Percentiles rank a stretch among this genome's conserved stretches.
These are phyloP conservation scores for Bursaphelenchus mucronatus DNA, from an alignment of 1,140 invertebrate genomes.

Conservation along the genomic window DNA sequence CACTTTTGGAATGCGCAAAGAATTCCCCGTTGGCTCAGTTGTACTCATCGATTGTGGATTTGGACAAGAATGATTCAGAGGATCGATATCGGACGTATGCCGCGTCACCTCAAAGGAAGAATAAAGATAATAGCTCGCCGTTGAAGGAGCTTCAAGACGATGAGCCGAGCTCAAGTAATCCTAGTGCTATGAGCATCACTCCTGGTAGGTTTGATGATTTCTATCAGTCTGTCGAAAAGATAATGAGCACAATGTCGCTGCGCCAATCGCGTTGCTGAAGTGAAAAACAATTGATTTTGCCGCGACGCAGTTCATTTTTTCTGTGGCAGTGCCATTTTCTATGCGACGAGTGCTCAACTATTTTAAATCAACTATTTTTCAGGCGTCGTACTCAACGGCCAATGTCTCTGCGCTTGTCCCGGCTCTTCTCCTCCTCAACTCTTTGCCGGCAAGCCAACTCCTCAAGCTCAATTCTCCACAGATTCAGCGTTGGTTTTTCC, in stretches of 20 bases:
- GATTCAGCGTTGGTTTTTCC: slow-evolving; percentile 10
- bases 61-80: slow-evolving; percentile 17
- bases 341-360: too few relatives aligned
- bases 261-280: too few relatives aligned
- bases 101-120: slow-evolving; percentile 12
- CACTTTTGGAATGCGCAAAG: slow-evolving; percentile 29
- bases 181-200: slow-evolving; percentile 20
- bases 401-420: slow-evolving; percentile 47
- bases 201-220: not conserved
- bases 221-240: too few relatives aligned
- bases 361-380: slow-evolving; percentile 12
- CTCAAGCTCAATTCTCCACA: slow-evolving; percentile 13
- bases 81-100: slow-evolving; percentile 9
- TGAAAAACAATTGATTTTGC: too few relatives aligned
- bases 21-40: slow-evolving; percentile 38
- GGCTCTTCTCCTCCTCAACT: not conserved
- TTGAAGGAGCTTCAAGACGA: too few relatives aligned
- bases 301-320: too few relatives aligned
- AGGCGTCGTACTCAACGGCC: slow-evolving; percentile 42
- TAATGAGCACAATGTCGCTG: too few relatives aligned
- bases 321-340: too few relatives aligned
- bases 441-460: slow-evolving; percentile 1
- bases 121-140: not conserved
- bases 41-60: slow-evolving; percentile 35
- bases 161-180: not conserved